Evolutionary conservation across 2,113 vertebrate genomes (phyloP), one percentile per base, ranked within the genome.

Genomic region (Perognathus longimembris): DNA sequence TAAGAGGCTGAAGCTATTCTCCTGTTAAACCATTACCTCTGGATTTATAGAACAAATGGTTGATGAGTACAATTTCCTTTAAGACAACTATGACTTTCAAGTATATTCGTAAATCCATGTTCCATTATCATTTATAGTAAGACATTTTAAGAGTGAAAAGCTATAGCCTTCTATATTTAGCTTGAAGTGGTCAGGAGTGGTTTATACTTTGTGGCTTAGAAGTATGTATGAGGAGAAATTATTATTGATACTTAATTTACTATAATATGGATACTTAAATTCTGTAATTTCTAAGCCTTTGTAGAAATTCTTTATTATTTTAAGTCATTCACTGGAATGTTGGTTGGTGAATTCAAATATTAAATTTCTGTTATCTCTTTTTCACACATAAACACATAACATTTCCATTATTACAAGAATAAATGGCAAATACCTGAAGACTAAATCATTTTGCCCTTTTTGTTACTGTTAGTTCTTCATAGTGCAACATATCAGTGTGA

Each of bases 231-330:
- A 45, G 45, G 45, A 45, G 45, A 45, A 45, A 45, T 45, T 4
- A 21, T 92, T 74, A 20, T 45, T 22, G 7, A n/a, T 42, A 67
- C 30, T 81, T 14, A 64, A 21, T 78, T 89, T 78, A 1, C 21
- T 86, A 34, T 28, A 21, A 32, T 22, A 61, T 61, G 5, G 18
- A 81, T 70, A 88, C 26, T 85, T 81, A 76, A 50, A 24, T 81
- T 77, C 74, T 87, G 15, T 5, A 86, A 91, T 70, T 57, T 67
- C 34, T 59, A 18, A 30, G 17, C 7, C 7, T 9, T 57, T 64
- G 78, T 54, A 12, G 71, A 88, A 92, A 42, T 45, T 74, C 18
- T 71, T 75, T 89, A n/a, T 80, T n/a, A 71, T 5, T 7, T 92
- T 64, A 21, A 12, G 26, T 38, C 12, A 83, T 7, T 8, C 18